Base-by-base conservation (phyloP, 2,797 vertebrate genomes). In the Arnoldichthys spilopterus region DNA sequence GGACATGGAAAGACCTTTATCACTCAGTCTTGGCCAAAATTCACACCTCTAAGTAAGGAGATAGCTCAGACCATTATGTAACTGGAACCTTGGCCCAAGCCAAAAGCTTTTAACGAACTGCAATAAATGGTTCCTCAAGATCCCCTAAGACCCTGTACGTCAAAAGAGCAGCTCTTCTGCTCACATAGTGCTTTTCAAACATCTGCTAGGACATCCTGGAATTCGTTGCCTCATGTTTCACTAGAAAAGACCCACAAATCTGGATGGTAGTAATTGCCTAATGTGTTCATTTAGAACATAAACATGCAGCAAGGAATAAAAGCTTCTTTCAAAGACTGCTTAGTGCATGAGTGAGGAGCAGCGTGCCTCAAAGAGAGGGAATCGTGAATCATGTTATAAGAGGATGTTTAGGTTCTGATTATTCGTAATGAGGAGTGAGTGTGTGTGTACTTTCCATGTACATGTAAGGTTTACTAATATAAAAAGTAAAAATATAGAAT, bases 171-270 rank as follows among this genome's bases (percentile, higher is more conserved):
- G 28, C 32, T 63, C 16, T 75, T 30, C 30, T 72, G 30, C 15
- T 37, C 28, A 71, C 32, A 63, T 24, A 75, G 3, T 53, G 58
- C 30, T 75, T 80, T 51, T 40, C 37, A 64, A 74, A 77, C 69
- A 79, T 77, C 58, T 82, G 56, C 51, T 64, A 64, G 53, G 54
- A 82, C 51, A 59, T 79, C 73, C 73, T 82, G 59, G 74, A 77
- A 83, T 73, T 82, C 11, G 6, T 72, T 80, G 68, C 58, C 76
- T 66, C 61, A 77, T 78, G 56, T 61, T 20, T n/a, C 16, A 30
- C 72, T 66, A 77, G 73, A 85, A 88, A 87, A 82, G 74, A 70
- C 47, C 34, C 73, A 32, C 72, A 78, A 84, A 86, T 84, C 73
- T 68, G 62, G 62, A 83, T 69, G 47, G 77, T 67, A 64, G 76